Evolutionary conservation across 2,797 vertebrate species (phyloP), one percentile per base, ranked within the genome.

Genomic region (Urosaurus nigricauda): DNA sequence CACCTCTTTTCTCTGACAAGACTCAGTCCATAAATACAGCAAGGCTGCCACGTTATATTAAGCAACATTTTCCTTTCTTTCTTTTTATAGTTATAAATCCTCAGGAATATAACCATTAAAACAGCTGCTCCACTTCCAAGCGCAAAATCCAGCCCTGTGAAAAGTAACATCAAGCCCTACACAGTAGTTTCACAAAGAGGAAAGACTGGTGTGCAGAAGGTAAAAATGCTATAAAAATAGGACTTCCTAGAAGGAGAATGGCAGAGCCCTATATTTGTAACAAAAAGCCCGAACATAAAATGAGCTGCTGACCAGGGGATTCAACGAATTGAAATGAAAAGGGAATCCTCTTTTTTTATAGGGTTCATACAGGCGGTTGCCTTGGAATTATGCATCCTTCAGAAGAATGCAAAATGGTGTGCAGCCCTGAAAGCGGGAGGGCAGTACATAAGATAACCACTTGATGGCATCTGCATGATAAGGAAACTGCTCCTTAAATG

Each of bases 361-460:
- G 60, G 4, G 2, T 40, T 92, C 78, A 56, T 37, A 90, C 5
- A 2, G 43, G 78, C 16, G 77, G 90, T n/a, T 43, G 24, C 65
- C 89, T 63, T 71, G 68, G 86, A 85, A 58, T 37, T 83, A 2
- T 51, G 56, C 40, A 47, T 63, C 40, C 3, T 40, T 37, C 9
- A 24, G 32, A 37, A n/a, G 32, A 82, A 91, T 0, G 24, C 79
- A 63, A 43, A 63, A 78, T 58, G 70, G 47, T 58, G 32, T 53
- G 71, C 35, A 13, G 58, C 5, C 26, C 12, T 2, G 35, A 51
- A 73, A 81, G 51, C 47, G 0, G n/a, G 53, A 88, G 1, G 47
- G 93, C 53, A 93, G 63, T 91, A 71, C 88, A 51, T 51, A 80
- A 86, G 53, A 87, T 58, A 77, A 91, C 95, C 95, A 93, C 92